phyloP scores from a whole-genome alignment of 1,140 invertebrate genomes.

The Berghia stephanieae region DNA sequence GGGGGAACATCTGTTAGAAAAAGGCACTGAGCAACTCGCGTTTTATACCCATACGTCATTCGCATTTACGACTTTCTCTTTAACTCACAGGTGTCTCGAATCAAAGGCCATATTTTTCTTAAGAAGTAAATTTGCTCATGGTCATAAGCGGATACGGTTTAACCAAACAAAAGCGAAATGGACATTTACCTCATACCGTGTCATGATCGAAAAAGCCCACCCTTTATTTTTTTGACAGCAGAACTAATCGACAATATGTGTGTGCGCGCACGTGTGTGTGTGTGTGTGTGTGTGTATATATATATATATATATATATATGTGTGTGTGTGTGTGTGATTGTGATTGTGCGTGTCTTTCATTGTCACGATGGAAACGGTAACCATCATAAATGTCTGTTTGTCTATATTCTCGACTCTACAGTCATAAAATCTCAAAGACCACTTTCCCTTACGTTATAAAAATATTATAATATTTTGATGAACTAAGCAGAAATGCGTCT shows the following conservation, averaged over 20 bases:
- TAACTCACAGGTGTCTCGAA: neutral
- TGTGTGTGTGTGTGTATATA: neutral
- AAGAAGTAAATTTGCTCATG: too few species aligned
- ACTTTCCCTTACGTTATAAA: neutral
- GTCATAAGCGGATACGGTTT: too few species aligned
- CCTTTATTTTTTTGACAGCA: neutral
- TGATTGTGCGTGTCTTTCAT: neutral
- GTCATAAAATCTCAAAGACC: neutral
- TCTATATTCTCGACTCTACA: neutral
- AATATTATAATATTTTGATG: neutral
- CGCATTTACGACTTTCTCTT: too few species aligned
- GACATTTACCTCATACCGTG: neutral
- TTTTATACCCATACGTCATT: too few species aligned
- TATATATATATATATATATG: neutral
- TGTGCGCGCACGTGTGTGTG: neutral
- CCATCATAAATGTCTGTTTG: constrained; percentile 15
- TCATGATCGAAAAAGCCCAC: neutral
- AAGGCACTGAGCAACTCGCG: too few species aligned
- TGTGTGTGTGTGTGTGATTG: neutral
- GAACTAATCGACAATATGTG: neutral
- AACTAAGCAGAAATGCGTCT: neutral
- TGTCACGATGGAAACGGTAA: neutral
- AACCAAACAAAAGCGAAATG: neutral
- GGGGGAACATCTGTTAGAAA: too few species aligned
- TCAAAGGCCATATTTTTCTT: neutral